phyloP scores from a whole-genome alignment of 2,797 vertebrate species.

The Phrynocephalus vlangalii region DNA sequence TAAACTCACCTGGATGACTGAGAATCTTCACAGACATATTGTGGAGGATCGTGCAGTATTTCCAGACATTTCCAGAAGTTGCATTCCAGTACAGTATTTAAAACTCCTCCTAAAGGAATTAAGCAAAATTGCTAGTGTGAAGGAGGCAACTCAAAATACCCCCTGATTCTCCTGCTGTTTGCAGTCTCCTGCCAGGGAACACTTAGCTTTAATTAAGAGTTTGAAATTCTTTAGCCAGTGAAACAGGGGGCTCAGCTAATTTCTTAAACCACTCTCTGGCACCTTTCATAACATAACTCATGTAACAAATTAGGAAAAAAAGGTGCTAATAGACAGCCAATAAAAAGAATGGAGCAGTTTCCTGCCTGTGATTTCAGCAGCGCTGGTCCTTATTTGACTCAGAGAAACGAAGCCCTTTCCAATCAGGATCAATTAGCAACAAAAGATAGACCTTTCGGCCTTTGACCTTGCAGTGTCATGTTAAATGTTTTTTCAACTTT shows the following conservation, averaged over 20 bases:
- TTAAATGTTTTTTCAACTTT: no score
- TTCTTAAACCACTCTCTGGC: constrained; percentile 70
- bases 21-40: no score
- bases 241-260: constrained; percentile 71
- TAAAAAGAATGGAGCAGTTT: constrained; percentile 53
- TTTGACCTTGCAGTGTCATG: no score
- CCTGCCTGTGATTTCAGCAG: constrained; percentile 59
- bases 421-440: neutral
- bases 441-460: neutral
- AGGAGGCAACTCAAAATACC: neutral
- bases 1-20: no score
- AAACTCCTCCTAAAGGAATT: neutral
- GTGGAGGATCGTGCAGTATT: no score
- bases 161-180: neutral
- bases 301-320: constrained; percentile 68
- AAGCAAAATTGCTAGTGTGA: neutral
- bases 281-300: constrained; percentile 72
- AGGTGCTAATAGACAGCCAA: constrained; percentile 69
- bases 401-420: constrained; percentile 57
- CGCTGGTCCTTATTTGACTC: constrained; percentile 56
- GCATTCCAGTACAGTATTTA: no score
- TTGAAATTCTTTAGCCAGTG: constrained; percentile 55
- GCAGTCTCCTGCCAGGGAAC: constrained; percentile 10
- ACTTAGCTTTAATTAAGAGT: constrained; percentile 62
- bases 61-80: no score